phyloP scores from a whole-genome alignment of 2,888 invertebrate genomes.

The Graphium colonna region DNA sequence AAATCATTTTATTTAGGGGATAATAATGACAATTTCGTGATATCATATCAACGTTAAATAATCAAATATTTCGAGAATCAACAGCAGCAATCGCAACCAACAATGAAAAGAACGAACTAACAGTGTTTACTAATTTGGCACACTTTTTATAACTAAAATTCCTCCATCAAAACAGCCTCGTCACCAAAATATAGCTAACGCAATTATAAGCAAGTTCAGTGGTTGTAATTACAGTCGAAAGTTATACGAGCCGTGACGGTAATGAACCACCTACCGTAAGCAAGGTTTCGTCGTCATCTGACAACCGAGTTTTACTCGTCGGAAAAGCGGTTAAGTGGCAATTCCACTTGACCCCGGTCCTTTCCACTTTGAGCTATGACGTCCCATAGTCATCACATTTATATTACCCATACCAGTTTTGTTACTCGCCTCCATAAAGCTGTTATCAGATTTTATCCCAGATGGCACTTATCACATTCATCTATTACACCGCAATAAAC shows the following conservation, averaged over 20 bases:
- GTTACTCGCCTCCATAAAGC: slow-evolving; percentile 3
- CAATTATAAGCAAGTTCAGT: neutral
- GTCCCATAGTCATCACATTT: slow-evolving; percentile 10
- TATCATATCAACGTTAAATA: too few species aligned
- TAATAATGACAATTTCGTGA: too few species aligned
- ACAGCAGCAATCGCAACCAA: too few species aligned
- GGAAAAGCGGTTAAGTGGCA: neutral
- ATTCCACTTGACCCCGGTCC: neutral
- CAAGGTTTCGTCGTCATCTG: neutral
- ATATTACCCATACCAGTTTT: slow-evolving; percentile 10
- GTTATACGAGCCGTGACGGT: neutral
- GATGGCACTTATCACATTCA: slow-evolving; percentile 8
- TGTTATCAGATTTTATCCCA: slow-evolving; percentile 11
- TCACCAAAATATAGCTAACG: too few species aligned
- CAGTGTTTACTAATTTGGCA: too few species aligned
- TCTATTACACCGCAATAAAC: slow-evolving; percentile 11
- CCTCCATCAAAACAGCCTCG: too few species aligned
- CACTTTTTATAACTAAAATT: too few species aligned
- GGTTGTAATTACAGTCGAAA: neutral
- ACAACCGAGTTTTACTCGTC: neutral
- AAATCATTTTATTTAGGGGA: too few species aligned
- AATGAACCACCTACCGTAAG: neutral
- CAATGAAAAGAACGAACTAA: too few species aligned
- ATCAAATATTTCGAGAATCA: too few species aligned
- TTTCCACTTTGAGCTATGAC: slow-evolving; percentile 18